Evolutionary conservation across 2,797 vertebrate genomes (phyloP).

Genomic region (Hippocampus kuda): DNA sequence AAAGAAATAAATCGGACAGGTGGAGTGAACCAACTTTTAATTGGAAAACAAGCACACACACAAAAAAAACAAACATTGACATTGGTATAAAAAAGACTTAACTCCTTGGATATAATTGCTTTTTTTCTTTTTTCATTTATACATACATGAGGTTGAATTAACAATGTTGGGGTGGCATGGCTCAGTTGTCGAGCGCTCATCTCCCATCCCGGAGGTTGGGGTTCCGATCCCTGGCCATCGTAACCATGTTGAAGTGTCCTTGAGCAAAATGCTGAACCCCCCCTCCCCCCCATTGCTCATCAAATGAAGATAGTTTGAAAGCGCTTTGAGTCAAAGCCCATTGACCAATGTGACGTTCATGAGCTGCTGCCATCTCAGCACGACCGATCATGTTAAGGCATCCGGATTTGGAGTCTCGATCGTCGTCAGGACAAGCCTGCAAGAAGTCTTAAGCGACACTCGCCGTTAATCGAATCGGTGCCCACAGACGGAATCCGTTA

Average conservation of each 20-base stretch:
- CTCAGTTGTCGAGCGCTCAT: too few species aligned
- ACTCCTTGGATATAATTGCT: not conserved
- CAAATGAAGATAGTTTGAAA: too few species aligned
- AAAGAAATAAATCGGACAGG: not conserved
- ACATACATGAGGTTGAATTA: not conserved
- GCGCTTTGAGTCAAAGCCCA: too few species aligned
- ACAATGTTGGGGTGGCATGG: not conserved
- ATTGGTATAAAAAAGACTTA: conserved; percentile 40
- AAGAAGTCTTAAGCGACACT: not conserved
- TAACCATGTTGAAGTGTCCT: too few species aligned
- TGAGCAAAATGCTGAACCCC: too few species aligned
- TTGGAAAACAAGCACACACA: conserved; percentile 27
- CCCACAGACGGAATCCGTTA: not conserved
- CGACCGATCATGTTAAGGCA: conserved; percentile 54
- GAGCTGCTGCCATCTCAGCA: not conserved
- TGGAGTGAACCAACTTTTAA: conserved; percentile 1
- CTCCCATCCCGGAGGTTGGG: too few species aligned
- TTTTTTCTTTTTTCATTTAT: not conserved
- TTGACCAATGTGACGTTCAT: not conserved
- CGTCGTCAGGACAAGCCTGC: conserved; percentile 21
- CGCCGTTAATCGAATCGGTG: not conserved
- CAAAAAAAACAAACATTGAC: conserved; percentile 19
- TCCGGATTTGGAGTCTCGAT: conserved; percentile 44
- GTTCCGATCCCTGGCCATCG: too few species aligned
- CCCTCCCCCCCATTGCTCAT: too few species aligned